phyloP scores from a whole-genome alignment of 2,888 invertebrate genomes.

The Nasonovia ribisnigri region DNA sequence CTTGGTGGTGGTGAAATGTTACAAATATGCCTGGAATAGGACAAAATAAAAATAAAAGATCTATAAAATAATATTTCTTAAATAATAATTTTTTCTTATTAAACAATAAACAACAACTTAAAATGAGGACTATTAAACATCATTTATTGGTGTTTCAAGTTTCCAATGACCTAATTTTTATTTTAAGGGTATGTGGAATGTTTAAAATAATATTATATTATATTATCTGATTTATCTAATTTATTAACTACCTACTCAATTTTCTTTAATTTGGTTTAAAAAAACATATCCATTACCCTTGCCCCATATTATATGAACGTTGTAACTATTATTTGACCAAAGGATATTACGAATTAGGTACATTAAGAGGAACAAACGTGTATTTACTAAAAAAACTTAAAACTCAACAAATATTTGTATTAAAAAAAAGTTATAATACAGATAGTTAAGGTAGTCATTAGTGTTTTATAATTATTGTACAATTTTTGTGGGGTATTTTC shows the following conservation, averaged over 20 bases:
- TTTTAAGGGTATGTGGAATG: background rate
- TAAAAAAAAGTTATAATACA: background rate
- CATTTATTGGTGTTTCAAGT: slow-evolving; percentile 14
- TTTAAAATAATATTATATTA: background rate
- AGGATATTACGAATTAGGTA: background rate
- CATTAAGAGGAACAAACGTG: background rate
- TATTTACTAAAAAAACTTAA: background rate
- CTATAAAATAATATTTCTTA: slow-evolving; percentile 10
- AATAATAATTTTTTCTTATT: background rate
- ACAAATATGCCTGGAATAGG: background rate
- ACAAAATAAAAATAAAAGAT: background rate
- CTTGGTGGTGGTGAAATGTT: slow-evolving; percentile 80
- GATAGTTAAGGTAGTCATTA: background rate
- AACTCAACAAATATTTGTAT: background rate
- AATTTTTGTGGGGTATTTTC: background rate
- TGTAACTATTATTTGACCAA: background rate
- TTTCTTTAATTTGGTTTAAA: background rate
- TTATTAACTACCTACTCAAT: background rate
- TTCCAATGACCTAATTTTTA: slow-evolving; percentile 35
- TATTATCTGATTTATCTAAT: background rate
- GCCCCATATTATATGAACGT: background rate
- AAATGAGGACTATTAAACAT: background rate
- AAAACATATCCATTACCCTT: background rate
- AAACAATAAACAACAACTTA: background rate
- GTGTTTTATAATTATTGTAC: background rate